Conservation (phyloP, 2,113 vertebrate species). For the Oryctolagus cuniculus region DNA sequence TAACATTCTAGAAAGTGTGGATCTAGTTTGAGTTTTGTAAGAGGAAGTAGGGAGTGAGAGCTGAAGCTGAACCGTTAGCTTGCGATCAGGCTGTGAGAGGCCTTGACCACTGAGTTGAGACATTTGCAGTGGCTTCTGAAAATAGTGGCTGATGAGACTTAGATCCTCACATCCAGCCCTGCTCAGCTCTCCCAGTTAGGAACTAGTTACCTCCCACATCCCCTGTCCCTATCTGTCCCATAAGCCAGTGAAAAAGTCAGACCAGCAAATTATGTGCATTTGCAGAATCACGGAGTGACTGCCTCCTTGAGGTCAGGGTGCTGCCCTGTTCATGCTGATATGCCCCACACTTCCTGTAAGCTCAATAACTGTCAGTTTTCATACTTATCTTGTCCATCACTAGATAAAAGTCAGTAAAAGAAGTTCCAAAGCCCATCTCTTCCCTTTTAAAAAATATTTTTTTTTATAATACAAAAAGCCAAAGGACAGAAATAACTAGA, state of each 20-base stretch:
- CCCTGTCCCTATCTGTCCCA: background rate
- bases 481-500: background rate
- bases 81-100: background rate
- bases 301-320: background rate
- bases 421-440: background rate
- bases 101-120: background rate
- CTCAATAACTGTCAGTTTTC: background rate
- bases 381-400: background rate
- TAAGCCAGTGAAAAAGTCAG: background rate
- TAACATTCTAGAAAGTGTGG: background rate
- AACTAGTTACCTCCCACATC: background rate
- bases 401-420: slow-evolving; percentile 26
- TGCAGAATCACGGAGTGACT: background rate
- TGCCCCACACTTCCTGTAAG: background rate
- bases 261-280: background rate
- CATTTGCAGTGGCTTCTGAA: background rate
- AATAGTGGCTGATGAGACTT: background rate
- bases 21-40: background rate
- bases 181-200: background rate
- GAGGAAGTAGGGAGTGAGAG: background rate
- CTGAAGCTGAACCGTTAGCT: background rate
- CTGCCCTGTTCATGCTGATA: background rate
- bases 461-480: slow-evolving; percentile 9
- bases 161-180: background rate
- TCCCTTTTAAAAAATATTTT: background rate